Evolutionary conservation across 2,113 vertebrate genomes (phyloP).

Genomic region (Climacteris rufus): DNA sequence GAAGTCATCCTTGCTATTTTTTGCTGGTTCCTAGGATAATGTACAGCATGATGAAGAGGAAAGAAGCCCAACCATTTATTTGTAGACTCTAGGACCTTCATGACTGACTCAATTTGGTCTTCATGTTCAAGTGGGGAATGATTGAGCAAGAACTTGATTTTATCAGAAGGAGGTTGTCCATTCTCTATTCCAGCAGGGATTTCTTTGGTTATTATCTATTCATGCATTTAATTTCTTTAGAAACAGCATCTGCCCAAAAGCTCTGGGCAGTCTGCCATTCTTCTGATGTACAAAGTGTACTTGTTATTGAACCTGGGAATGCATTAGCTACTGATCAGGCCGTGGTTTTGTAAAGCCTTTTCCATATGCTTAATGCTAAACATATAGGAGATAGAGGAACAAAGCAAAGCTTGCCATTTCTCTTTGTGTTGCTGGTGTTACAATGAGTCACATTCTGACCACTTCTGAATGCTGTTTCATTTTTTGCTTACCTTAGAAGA

Average conservation of each 20-base stretch:
- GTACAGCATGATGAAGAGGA: not conserved
- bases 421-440: not conserved
- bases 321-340: constrained; percentile 49
- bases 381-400: not conserved
- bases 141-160: constrained; percentile 60
- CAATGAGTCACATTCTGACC: not conserved
- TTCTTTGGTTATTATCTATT: constrained; percentile 65
- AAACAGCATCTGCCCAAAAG: constrained; percentile 60
- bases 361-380: not conserved
- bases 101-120: constrained; percentile 10
- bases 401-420: not conserved
- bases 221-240: constrained; percentile 65
- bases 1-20: not conserved
- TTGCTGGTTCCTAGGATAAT: not conserved
- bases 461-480: not conserved
- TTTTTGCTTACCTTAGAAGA: not conserved
- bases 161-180: constrained; percentile 55
- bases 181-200: constrained; percentile 51
- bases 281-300: constrained; percentile 54
- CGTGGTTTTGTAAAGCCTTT: constrained; percentile 15
- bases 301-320: constrained; percentile 57
- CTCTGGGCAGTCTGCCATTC: constrained; percentile 59
- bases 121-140: not conserved
- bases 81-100: constrained; percentile 27
- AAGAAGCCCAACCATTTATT: not conserved